Percentiles rank a stretch among this genome's conserved stretches.
These are phyloP conservation scores for Asteroscopus sphinx DNA, from an alignment of 2,888 invertebrate species.

Conservation along the genomic window DNA sequence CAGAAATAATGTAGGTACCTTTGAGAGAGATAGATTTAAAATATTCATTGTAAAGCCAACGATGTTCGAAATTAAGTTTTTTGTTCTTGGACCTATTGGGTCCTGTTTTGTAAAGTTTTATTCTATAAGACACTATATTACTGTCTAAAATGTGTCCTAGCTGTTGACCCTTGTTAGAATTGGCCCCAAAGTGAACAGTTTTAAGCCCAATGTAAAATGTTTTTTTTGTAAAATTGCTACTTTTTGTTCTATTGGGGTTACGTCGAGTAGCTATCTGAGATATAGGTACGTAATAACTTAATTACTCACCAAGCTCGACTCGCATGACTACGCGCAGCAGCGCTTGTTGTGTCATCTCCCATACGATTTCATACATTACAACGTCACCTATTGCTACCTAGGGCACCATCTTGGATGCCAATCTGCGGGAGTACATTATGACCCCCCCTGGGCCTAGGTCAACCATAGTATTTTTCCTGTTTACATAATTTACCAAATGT, in stretches of 20 bases:
- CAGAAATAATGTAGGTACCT: conserved; percentile 70
- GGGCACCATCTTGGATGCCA: too few species aligned
- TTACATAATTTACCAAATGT: too few species aligned
- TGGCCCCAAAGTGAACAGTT: conserved; percentile 16
- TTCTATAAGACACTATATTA: conserved; percentile 22
- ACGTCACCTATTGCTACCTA: too few species aligned
- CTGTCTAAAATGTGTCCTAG: conserved; percentile 9
- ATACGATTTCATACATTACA: too few species aligned
- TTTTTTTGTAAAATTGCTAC: conserved; percentile 18
- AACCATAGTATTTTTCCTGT: too few species aligned
- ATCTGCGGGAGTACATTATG: too few species aligned
- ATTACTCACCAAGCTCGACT: too few species aligned
- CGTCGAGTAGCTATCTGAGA: neutral
- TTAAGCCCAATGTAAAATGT: conserved; percentile 10
- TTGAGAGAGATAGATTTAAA: conserved; percentile 60
- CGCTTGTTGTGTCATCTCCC: too few species aligned
- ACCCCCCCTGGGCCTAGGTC: too few species aligned
- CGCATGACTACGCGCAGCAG: too few species aligned
- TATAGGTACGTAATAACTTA: neutral
- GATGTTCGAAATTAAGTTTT: conserved; percentile 49
- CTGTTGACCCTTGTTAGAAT: conserved; percentile 20
- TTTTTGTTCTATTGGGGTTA: conserved; percentile 10
- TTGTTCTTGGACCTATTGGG: conserved; percentile 32
- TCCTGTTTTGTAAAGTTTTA: conserved; percentile 33
- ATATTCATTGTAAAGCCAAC: conserved; percentile 59